These are phyloP conservation scores for Cephalotes varians DNA, from an alignment of 2,888 invertebrate species.

Conservation along the genomic window DNA sequence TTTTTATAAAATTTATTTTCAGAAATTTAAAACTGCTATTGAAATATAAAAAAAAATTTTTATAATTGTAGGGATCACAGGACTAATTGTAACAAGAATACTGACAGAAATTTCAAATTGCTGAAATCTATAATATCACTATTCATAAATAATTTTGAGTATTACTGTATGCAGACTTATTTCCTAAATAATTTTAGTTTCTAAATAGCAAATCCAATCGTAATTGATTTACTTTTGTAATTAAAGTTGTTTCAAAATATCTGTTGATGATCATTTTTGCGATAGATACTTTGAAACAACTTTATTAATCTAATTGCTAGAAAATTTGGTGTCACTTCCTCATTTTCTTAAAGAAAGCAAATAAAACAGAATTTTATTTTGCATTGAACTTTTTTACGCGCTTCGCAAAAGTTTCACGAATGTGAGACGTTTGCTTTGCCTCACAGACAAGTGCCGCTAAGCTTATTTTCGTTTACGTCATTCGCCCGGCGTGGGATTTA, in stretches of 20 bases:
- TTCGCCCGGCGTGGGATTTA: conserved; percentile 26
- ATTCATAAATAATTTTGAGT: neutral
- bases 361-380: conserved; percentile 19
- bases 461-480: conserved; percentile 43
- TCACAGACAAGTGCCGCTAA: neutral
- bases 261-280: neutral
- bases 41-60: too few species aligned
- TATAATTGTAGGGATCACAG: too few species aligned
- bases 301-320: neutral
- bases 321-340: neutral
- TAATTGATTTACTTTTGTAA: neutral
- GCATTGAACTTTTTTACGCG: conserved; percentile 12
- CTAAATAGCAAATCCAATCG: neutral
- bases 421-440: neutral
- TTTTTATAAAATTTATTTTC: too few species aligned
- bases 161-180: neutral
- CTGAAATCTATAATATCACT: too few species aligned
- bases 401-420: neutral
- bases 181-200: neutral
- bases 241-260: neutral
- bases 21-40: too few species aligned
- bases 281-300: neutral
- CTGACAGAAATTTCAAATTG: too few species aligned
- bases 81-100: too few species aligned
- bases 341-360: conserved; percentile 22